Percentiles rank a stretch among this genome's conserved stretches.
These are phyloP conservation scores for Halcyon chelicuti DNA, from an alignment of 2,797 vertebrate genomes.

Conservation along the genomic window DNA sequence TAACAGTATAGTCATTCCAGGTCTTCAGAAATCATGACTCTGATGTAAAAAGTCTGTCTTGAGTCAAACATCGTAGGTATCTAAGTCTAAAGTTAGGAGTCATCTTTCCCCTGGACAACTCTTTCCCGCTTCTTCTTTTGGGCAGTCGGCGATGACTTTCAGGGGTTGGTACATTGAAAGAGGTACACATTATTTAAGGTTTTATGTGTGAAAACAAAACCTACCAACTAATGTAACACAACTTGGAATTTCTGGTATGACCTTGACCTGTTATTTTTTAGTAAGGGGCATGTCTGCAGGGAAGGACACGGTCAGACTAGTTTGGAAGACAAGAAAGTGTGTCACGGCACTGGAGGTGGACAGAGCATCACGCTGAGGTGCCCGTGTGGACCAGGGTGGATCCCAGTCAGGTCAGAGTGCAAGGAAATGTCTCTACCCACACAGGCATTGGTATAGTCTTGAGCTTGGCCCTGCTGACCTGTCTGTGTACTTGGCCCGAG, in stretches of 20 bases:
- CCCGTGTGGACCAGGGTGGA: neutral
- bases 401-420: neutral
- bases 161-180: neutral
- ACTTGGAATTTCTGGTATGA: neutral
- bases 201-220: neutral
- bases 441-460: neutral
- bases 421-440: neutral
- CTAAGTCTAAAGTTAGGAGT: neutral
- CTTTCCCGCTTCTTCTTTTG: neutral
- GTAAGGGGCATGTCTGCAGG: neutral
- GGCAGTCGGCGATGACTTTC: neutral
- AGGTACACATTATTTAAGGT: neutral
- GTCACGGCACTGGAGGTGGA: neutral
- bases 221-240: neutral
- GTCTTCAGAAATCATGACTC: neutral
- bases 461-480: neutral
- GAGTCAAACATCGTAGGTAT: neutral
- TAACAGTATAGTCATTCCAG: neutral
- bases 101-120: neutral
- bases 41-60: neutral
- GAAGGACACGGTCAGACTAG: neutral
- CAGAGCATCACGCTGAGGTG: neutral
- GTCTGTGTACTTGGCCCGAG: neutral
- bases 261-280: neutral
- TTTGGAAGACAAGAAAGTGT: neutral